These are phyloP conservation scores for Pteropus rufus DNA, from an alignment of 2,797 vertebrate genomes.

Conservation along the genomic window DNA sequence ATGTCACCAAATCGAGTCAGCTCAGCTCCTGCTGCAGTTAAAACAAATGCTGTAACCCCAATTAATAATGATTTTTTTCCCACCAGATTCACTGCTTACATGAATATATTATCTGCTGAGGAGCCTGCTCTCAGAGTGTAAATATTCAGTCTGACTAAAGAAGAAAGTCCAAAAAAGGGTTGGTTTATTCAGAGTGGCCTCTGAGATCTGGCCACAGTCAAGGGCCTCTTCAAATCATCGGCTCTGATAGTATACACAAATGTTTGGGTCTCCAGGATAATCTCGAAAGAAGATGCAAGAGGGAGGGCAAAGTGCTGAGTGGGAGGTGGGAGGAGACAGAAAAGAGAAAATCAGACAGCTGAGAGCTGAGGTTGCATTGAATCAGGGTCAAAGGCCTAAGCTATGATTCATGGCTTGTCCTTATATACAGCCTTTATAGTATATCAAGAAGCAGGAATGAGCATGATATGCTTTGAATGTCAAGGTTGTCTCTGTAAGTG, in stretches of 20 bases:
- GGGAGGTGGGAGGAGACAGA: not conserved
- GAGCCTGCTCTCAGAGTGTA: conserved; percentile 39
- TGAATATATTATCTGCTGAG: conserved; percentile 25
- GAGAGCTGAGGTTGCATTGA: not conserved
- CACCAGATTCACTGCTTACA: not conserved
- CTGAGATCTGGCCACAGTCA: conserved; percentile 37
- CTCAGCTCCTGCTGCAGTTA: not conserved
- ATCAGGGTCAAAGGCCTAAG: not conserved
- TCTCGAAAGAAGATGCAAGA: not conserved
- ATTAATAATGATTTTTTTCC: conserved; percentile 16
- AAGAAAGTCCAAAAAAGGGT: conserved; percentile 55
- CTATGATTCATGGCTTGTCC: not conserved
- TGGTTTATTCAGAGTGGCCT: conserved; percentile 37
- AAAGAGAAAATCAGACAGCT: not conserved
- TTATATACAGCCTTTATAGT: rapidly evolving
- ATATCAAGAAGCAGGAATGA: not conserved
- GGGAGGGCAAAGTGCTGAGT: not conserved
- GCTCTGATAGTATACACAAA: not conserved
- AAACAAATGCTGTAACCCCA: conserved; percentile 15
- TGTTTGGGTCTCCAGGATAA: not conserved
- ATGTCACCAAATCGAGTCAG: not conserved
- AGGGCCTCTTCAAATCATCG: not conserved
- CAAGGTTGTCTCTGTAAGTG: not conserved
- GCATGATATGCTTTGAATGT: not conserved
- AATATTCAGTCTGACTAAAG: conserved; percentile 30